phyloP scores from a whole-genome alignment of 2,888 invertebrate species.

The Drosophila ustulata region DNA sequence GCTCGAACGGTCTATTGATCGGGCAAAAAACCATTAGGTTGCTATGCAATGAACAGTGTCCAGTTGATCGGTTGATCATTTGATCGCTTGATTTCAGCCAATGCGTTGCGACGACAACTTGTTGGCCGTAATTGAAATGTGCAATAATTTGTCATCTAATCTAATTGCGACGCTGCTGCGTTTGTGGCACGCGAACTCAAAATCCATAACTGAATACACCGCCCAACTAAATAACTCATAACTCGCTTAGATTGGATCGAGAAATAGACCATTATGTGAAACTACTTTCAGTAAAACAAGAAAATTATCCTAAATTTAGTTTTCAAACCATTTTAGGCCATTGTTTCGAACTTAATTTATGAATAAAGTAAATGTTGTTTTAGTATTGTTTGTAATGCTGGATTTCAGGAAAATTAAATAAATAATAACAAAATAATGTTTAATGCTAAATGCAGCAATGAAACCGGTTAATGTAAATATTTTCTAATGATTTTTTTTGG shows the following conservation, averaged over 20 bases:
- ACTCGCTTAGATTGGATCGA: neutral
- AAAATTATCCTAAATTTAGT: too few relatives aligned
- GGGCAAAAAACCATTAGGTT: constrained; percentile 11
- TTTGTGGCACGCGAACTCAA: constrained; percentile 67
- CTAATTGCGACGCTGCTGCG: constrained; percentile 70
- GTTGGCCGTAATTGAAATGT: constrained; percentile 80
- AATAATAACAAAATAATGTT: too few relatives aligned
- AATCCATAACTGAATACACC: neutral
- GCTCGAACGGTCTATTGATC: constrained; percentile 18
- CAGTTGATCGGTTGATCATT: constrained; percentile 4
- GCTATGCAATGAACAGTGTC: neutral
- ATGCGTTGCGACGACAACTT: constrained; percentile 62
- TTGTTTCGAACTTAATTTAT: too few relatives aligned
- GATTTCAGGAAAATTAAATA: too few relatives aligned
- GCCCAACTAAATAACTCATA: neutral
- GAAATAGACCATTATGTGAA: neutral
- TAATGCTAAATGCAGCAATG: too few relatives aligned
- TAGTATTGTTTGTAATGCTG: too few relatives aligned
- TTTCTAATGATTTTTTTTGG: too few relatives aligned
- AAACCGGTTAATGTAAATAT: too few relatives aligned
- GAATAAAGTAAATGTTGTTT: too few relatives aligned
- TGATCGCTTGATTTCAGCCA: constrained; percentile 4
- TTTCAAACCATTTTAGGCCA: too few relatives aligned
- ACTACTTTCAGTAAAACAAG: too few relatives aligned
- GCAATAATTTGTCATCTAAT: constrained; percentile 79